Percentiles rank a stretch among this genome's conserved stretches.
These are phyloP conservation scores for Drosophila aldrichi DNA, from an alignment of 2,888 invertebrate species.

Conservation along the genomic window DNA sequence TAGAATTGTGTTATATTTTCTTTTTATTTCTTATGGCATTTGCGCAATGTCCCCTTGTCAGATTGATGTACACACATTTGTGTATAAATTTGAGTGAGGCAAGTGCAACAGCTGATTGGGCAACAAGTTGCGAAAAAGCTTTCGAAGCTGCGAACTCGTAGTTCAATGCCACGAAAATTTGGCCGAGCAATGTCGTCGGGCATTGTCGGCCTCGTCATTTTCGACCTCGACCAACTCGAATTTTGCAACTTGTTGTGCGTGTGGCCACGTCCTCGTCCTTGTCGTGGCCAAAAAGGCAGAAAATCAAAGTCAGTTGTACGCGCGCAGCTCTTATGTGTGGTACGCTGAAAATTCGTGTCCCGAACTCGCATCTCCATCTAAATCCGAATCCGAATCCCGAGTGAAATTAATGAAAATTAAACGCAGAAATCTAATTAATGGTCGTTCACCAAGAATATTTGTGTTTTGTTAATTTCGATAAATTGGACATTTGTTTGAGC, in stretches of 20 bases:
- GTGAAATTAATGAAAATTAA: conserved; percentile 43
- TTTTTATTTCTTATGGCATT: conserved; percentile 1
- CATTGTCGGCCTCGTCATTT: conserved; percentile 28
- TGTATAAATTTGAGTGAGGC: conserved; percentile 9
- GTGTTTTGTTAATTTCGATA: conserved; percentile 6
- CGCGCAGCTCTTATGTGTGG: conserved; percentile 70
- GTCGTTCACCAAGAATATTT: conserved; percentile 16
- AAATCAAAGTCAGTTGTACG: conserved; percentile 75
- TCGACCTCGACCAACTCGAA: conserved; percentile 53
- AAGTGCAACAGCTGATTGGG: conserved; percentile 83
- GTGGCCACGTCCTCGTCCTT: conserved; percentile 29
- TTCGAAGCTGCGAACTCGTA: conserved; percentile 65
- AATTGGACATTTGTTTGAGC: not conserved
- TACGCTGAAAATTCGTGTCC: conserved; percentile 33
- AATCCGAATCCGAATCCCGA: conserved; percentile 19
- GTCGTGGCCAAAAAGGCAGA: conserved; percentile 43
- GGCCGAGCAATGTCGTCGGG: conserved; percentile 35
- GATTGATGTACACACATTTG: conserved; percentile 5
- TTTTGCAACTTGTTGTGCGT: conserved; percentile 81
- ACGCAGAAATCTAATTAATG: conserved; percentile 29
- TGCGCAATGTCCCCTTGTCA: conserved; percentile 17
- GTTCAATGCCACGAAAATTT: conserved; percentile 72
- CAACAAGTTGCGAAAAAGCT: conserved; percentile 84
- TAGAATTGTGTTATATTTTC: not conserved
- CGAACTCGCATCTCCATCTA: conserved; percentile 8